Base-by-base conservation (phyloP, 2,888 invertebrate species). In the Adela reaumurella region DNA sequence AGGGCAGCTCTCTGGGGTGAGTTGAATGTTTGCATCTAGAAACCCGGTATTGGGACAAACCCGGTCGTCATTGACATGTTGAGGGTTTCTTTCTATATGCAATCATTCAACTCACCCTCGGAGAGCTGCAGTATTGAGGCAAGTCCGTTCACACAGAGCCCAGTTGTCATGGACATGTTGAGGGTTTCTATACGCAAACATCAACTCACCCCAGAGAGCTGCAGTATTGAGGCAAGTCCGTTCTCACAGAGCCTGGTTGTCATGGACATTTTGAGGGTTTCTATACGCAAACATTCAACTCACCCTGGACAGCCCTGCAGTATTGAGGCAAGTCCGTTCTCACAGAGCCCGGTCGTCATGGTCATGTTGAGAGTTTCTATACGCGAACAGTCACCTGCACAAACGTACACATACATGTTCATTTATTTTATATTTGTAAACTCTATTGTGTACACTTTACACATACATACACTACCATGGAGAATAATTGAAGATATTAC, bases 361-460 rank as follows among this genome's bases (percentile, higher is more conserved):
- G 92, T 85, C 60, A 95, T 69, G 74, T 96, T 95, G 17, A 96
- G 74, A 0, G 89, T 86, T 65, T 92, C 90, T 54, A 96, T 66
- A 44, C 86, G 63, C 1, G 46, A 58, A 54, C 71, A 78, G 57
- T 63, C 60, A 46, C 71, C 77, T 77, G 62, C 14, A 41, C n/a
- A 51, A 47, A 24, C 8, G 20, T 42, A 47, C 8, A 49, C 29
- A 19, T 45, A 45, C 8, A 28, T n/a, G 35, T 46, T 46, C 14
- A 4, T 43, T 17, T 19, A n/a, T 17, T 20, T 48, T 1, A 28
- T 14, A 4, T 4, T 16, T n/a, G 3, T 10, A 19, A 6, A 45
- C n/a, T n/a, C n/a, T n/a, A n/a, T n/a, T n/a, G n/a, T n/a, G 24
- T 24, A 6, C 24, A 24, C 24, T 24, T 24, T 24, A 4, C 8